Conservation (phyloP, 1,140 invertebrate genomes). For the Camponotus pennsylvanicus region DNA sequence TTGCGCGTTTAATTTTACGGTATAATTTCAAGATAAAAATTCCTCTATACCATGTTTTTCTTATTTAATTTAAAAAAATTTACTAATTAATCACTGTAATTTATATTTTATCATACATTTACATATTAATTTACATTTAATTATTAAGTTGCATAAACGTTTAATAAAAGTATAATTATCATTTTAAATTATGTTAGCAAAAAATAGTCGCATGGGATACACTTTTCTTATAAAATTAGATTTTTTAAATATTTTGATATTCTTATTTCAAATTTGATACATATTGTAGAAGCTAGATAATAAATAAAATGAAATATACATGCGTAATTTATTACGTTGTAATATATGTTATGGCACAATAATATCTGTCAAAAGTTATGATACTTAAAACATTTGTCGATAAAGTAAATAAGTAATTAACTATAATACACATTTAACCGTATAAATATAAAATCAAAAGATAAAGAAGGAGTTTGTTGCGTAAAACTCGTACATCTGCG, state of each 20-base stretch:
- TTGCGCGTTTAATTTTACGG: neutral
- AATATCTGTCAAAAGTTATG: neutral
- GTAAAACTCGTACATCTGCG: neutral
- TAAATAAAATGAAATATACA: no score
- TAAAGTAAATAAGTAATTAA: conserved; percentile 1
- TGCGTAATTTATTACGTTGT: neutral
- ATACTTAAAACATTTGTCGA: neutral
- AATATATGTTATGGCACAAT: neutral
- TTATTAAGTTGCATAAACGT: neutral
- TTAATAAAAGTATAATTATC: neutral
- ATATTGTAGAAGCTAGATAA: no score
- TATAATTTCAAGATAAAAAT: neutral
- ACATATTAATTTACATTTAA: no score
- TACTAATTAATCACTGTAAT: neutral
- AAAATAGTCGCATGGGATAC: neutral
- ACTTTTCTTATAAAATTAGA: neutral
- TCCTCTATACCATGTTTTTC: neutral
- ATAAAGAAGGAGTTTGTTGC: neutral
- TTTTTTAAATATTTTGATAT: neutral
- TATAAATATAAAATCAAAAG: neutral
- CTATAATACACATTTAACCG: neutral
- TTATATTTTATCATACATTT: neutral
- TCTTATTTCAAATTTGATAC: neutral
- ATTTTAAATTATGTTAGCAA: neutral
- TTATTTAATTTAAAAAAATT: neutral